Percentiles rank a stretch among this genome's conserved stretches.
Evolutionary conservation across 2,113 vertebrate species (phyloP).

Genomic region (Phrynosoma platyrhinos): DNA sequence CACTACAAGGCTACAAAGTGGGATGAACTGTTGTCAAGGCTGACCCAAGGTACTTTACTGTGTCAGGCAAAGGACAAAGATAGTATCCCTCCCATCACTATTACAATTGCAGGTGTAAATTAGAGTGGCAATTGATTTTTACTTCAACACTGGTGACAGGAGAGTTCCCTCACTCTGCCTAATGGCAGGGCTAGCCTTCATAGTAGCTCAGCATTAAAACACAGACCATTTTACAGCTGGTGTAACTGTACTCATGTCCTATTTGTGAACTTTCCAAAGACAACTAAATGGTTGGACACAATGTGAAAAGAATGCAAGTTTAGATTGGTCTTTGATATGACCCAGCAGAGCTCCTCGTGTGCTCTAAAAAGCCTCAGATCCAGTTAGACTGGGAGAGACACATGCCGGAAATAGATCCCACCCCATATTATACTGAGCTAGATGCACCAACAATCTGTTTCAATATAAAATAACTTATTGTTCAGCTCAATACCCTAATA

Average conservation of each 20-base stretch:
- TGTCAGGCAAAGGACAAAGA: neutral
- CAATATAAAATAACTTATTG: neutral
- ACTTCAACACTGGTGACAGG: neutral
- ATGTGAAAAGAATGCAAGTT: too few relatives aligned
- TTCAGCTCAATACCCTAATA: neutral
- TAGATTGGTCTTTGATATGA: too few relatives aligned
- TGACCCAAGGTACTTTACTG: neutral
- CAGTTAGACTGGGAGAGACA: neutral
- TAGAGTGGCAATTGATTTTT: neutral
- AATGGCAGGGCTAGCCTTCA: too few relatives aligned
- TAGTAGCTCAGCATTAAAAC: too few relatives aligned
- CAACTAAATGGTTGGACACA: too few relatives aligned
- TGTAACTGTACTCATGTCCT: too few relatives aligned
- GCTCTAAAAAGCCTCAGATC: neutral
- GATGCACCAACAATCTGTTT: neutral
- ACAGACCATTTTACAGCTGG: too few relatives aligned
- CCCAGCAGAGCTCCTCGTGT: neutral
- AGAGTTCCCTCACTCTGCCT: too few relatives aligned
- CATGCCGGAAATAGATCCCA: neutral
- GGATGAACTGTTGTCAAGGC: neutral
- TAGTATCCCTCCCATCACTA: neutral
- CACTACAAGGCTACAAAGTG: too few relatives aligned
- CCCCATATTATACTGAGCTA: neutral
- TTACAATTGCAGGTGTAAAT: neutral
- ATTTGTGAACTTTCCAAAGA: too few relatives aligned